Evolutionary conservation across 1,140 invertebrate species (phyloP), one percentile per base, ranked within the genome.

Genomic region (Drosophila melanica): DNA sequence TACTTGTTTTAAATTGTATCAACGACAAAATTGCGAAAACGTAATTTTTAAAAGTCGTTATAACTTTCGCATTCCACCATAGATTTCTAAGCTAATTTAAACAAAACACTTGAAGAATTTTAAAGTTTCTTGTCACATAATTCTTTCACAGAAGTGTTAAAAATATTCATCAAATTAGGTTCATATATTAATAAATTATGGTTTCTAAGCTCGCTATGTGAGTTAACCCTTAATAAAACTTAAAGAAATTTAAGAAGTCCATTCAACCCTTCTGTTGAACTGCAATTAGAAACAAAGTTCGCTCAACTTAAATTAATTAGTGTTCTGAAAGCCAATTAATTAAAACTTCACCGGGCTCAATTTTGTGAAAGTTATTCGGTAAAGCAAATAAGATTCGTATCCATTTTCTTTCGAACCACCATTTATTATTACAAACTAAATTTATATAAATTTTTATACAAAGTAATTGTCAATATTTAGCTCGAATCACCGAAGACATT

Each of bases 211-310:
- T 23, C 20, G 27, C 6, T 27, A 7, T 6, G 1, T 27, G 27
- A 27, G 5, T 27, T 5, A 27, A 27, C 27, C 27, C 27, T 7
- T 6, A 27, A 7, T 27, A 7, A 27, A 27, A 35, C 44, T 12
- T n/a, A n/a, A 23, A 23, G 27, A 11, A 27, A 50, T 50, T 10
- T 50, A 50, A 50, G 48, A n/a, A 16, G 48, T 16, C n/a, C 27
- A 16, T 50, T 50, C 8, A 10, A 50, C 8, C 27, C 23, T 50
- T 9, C 33, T 53, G 18, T 10, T 5, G 33, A 18, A 39, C 33
- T 39, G 37, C 14, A 20, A 51, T 37, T 37, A 39, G 11, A 6
- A 37, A 14, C 51, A 54, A 54, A 53, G 14, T 53, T 53, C 16
- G 9, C 10, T 12, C 11, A 54, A 18, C 51, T 18, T 7, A 39